Conservation (phyloP, 1,140 invertebrate genomes). For the Holotrichia oblita region DNA sequence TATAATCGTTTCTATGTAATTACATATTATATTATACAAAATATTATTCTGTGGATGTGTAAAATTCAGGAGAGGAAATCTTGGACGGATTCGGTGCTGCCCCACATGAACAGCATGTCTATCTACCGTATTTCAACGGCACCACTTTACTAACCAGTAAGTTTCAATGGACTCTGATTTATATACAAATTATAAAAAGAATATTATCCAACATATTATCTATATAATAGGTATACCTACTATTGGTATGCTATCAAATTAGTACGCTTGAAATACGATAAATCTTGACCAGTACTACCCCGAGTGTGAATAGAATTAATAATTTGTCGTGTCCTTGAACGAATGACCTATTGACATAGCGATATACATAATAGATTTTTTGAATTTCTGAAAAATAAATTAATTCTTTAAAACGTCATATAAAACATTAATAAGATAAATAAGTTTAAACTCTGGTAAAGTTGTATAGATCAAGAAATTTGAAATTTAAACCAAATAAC, state of each 20-base stretch:
- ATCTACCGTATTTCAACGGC: conserved; percentile 79
- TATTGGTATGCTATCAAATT: not conserved
- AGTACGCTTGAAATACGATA: conserved; percentile 32
- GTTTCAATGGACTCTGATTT: conserved; percentile 59
- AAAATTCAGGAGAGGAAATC: conserved; percentile 57
- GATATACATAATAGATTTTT: too few species aligned
- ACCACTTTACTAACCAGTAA: conserved; percentile 80
- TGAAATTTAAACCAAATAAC: too few species aligned
- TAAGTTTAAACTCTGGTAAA: too few species aligned
- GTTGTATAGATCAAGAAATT: too few species aligned
- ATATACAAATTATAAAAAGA: conserved; percentile 17
- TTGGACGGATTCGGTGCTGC: conserved; percentile 70
- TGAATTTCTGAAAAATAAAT: too few species aligned
- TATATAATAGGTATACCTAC: not conserved
- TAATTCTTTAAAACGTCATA: too few species aligned
- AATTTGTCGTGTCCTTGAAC: too few species aligned
- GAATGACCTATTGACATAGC: too few species aligned
- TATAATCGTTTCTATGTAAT: conserved; percentile 10
- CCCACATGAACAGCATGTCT: conserved; percentile 79
- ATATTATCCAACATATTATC: not conserved
- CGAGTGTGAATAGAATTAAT: too few species aligned
- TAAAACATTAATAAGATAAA: too few species aligned
- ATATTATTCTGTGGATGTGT: conserved; percentile 32
- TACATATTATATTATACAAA: not conserved
- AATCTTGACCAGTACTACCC: not conserved